Conservation (phyloP, 2,888 invertebrate genomes). For the Hybos culiciformis region DNA sequence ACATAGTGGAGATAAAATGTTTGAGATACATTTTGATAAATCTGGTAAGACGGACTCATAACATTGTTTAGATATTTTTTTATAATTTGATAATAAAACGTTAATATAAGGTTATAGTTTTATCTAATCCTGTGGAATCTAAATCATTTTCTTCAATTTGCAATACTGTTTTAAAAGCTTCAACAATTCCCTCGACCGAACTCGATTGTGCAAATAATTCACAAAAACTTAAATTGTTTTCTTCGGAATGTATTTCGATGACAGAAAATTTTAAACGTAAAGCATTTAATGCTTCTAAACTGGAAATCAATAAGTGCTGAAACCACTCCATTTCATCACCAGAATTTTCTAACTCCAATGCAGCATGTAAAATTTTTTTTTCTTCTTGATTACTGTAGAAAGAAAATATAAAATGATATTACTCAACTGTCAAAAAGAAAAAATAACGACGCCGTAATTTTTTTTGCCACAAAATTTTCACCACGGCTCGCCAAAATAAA, state of each 20-base stretch:
- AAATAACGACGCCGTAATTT: no score
- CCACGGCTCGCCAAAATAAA: no score
- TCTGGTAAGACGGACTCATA: constrained; percentile 21
- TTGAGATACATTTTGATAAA: constrained; percentile 25
- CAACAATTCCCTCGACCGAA: constrained; percentile 28
- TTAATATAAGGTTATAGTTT: constrained; percentile 25
- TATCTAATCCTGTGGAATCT: constrained; percentile 11
- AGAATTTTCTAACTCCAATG: constrained; percentile 37
- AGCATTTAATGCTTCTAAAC: constrained; percentile 46
- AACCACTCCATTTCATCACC: constrained; percentile 38
- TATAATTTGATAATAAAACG: constrained; percentile 30
- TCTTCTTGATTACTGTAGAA: no score
- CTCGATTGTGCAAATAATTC: constrained; percentile 28
- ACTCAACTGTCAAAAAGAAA: no score
- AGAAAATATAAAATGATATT: no score
- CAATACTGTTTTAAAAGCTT: constrained; percentile 28
- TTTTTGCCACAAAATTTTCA: no score
- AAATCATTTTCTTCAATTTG: constrained; percentile 13
- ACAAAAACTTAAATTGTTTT: constrained; percentile 19
- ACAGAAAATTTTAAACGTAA: constrained; percentile 37
- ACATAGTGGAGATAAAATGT: constrained; percentile 27
- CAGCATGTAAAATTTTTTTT: constrained; percentile 49
- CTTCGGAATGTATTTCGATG: constrained; percentile 21
- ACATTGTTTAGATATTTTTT: constrained; percentile 22
- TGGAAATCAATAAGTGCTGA: constrained; percentile 40